These are phyloP conservation scores for Poliocrania exsul DNA, from an alignment of 2,797 vertebrate species.

Conservation along the genomic window DNA sequence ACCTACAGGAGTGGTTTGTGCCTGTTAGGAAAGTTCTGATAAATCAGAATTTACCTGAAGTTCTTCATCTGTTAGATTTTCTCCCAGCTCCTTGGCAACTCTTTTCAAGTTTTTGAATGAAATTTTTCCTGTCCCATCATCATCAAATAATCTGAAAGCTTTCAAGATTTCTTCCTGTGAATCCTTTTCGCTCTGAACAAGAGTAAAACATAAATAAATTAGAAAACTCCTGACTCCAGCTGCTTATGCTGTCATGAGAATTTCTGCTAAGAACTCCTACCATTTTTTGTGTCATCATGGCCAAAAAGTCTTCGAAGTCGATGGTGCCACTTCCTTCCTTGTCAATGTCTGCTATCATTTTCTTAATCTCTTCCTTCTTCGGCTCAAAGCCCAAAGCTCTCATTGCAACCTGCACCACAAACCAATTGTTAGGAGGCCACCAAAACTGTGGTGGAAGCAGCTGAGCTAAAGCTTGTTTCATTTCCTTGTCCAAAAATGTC, in stretches of 20 bases:
- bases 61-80: slow-evolving; percentile 93
- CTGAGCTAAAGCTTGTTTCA: neutral
- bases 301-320: slow-evolving; percentile 88
- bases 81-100: slow-evolving; percentile 92
- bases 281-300: slow-evolving; percentile 94
- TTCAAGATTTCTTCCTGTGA: slow-evolving; percentile 94
- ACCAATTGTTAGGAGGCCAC: neutral
- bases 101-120: slow-evolving; percentile 93
- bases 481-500: neutral
- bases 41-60: slow-evolving; percentile 82
- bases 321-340: slow-evolving; percentile 87
- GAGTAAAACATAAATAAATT: neutral
- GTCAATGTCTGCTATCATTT: slow-evolving; percentile 89
- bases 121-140: slow-evolving; percentile 91
- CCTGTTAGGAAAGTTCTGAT: neutral
- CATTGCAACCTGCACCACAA: slow-evolving; percentile 88
- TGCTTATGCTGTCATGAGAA: neutral
- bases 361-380: slow-evolving; percentile 95
- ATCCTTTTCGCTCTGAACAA: slow-evolving; percentile 88
- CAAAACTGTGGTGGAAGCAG: neutral
- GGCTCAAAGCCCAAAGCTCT: slow-evolving; percentile 94
- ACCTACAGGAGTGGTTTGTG: neutral
- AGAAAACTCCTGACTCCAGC: neutral
- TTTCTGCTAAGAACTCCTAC: slow-evolving; percentile 68
- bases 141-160: slow-evolving; percentile 93